Evolutionary conservation across 53 echinoderm and acorn worm genomes (phyloP), one percentile per base, ranked within the genome.

Genomic region (Henricia sp.): DNA sequence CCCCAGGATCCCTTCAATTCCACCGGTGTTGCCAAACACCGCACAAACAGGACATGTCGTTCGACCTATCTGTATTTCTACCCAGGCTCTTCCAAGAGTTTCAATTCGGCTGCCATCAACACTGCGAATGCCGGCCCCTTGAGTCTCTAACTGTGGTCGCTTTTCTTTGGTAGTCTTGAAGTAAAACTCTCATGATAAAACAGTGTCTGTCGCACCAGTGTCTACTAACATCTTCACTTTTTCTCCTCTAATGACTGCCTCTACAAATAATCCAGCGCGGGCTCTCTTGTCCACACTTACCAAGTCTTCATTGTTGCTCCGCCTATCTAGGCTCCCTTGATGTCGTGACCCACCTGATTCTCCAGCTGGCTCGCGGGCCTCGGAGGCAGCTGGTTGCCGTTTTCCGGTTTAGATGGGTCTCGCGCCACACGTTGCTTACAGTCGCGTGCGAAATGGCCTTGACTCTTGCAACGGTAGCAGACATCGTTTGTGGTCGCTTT

Each of bases 291-390:
- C 32, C 2, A 52, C 41, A 16, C n/a, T 30, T 0, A 32, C 37
- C 19, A 0, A 19, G 10, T 57, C 42, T n/a, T 70, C 16, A 6
- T 29, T 32, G 0, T 3, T 60, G 12, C 16, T 60, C 23, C 26
- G 62, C 28, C 62, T 60, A 28, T 60, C 16, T 21, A 24, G 62
- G 62, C 28, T 60, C 29, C 32, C 62, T 27, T 60, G 62, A 32
- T 27, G 29, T 14, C 32, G 6, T 2, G 78, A 62, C 78, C 78
- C 78, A 3, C n/a, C 11, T 24, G 17, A 9, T 36, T 8, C 20
- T 82, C 82, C 82, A 82, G 67, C 82, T 63, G 60, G 40, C 82
- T 67, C 82, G 38, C 34, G 66, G 82, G 82, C 65, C 82, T 3
- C 27, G 5, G 65, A 41, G 82, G 14, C 41, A 63, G 82, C 67